phyloP scores from a whole-genome alignment of 2,797 vertebrate genomes.

The Erpetoichthys calabaricus region DNA sequence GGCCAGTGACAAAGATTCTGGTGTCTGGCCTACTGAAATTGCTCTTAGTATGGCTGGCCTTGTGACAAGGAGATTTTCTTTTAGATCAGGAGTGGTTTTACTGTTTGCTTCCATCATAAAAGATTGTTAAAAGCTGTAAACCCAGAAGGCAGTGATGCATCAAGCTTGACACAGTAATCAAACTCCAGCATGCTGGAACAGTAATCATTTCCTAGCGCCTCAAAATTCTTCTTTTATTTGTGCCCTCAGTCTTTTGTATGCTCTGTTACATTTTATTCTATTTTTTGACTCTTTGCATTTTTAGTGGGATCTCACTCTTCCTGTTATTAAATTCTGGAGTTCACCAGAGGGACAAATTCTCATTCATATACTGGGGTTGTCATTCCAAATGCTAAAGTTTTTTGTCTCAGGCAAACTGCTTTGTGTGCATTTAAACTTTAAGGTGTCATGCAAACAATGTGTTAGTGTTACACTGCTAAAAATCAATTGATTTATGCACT shows the following conservation, averaged over 20 bases:
- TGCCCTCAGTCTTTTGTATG: not conserved
- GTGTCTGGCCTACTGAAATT: constrained; percentile 9
- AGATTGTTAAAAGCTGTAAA: not conserved
- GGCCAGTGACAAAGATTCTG: constrained; percentile 9
- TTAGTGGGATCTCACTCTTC: too few relatives aligned
- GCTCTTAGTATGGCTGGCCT: constrained; percentile 7
- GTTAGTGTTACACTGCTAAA: too few relatives aligned
- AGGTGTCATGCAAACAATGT: too few relatives aligned
- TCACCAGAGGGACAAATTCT: too few relatives aligned
- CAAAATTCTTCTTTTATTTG: not conserved
- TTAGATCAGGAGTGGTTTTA: not conserved
- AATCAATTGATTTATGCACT: too few relatives aligned
- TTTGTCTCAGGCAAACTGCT: too few relatives aligned
- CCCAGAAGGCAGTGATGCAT: constrained; percentile 1
- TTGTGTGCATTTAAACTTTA: too few relatives aligned
- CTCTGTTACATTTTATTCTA: too few relatives aligned
- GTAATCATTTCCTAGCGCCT: not conserved
- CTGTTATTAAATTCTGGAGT: too few relatives aligned
- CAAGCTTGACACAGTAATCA: constrained; percentile 1
- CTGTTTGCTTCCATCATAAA: not conserved
- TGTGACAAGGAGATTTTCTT: not conserved
- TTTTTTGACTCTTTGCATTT: too few relatives aligned
- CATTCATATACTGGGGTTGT: too few relatives aligned
- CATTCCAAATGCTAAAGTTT: too few relatives aligned
- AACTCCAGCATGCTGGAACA: not conserved